Evolutionary conservation across 2,797 vertebrate species (phyloP), one percentile per base, ranked within the genome.

Genomic region (Poeciliopsis presidionis): DNA sequence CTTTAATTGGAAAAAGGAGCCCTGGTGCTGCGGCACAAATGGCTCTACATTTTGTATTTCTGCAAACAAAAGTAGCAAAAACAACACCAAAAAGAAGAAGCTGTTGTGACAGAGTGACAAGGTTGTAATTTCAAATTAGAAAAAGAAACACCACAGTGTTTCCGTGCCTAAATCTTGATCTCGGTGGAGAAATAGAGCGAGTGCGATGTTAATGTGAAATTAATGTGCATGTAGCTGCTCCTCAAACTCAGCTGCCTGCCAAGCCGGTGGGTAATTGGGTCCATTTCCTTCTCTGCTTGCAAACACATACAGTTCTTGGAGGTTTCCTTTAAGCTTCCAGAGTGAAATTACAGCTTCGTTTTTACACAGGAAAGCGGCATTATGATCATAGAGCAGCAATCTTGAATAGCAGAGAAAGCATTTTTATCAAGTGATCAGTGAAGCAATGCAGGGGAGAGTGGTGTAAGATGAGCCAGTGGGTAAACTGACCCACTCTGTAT

Each of bases 151-250:
- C 33, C 71, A 79, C 57, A 84, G 72, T 78, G 87, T 73, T 74
- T 87, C 67, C 41, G 76, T 74, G 59, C 63, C 71, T 83, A 74
- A 51, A 76, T 81, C 76, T 77, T 80, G 81, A 85, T 85, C 81
- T 74, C 85, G 69, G 80, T 18, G 20, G 63, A 57, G 73, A 87
- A 84, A 89, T 55, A 47, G 75, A 78, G 79, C 84, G 61, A 74
- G 86, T 84, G 89, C 82, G 87, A 87, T 89, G 87, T 87, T 82
- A 88, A 89, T 88, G 84, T 87, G 85, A 88, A 88, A 90, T 85
- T 76, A 92, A 90, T 84, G 86, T 83, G 84, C 84, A 81, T 82
- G 87, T 88, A 88, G 85, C 83, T 81, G 81, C 84, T 88, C 67
- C 76, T 88, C 82, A 81, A 79, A 86, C 81, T 88, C 85, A 78